Evolutionary conservation across 2,797 vertebrate species (phyloP).

Genomic region (Nannoperca obscura): DNA sequence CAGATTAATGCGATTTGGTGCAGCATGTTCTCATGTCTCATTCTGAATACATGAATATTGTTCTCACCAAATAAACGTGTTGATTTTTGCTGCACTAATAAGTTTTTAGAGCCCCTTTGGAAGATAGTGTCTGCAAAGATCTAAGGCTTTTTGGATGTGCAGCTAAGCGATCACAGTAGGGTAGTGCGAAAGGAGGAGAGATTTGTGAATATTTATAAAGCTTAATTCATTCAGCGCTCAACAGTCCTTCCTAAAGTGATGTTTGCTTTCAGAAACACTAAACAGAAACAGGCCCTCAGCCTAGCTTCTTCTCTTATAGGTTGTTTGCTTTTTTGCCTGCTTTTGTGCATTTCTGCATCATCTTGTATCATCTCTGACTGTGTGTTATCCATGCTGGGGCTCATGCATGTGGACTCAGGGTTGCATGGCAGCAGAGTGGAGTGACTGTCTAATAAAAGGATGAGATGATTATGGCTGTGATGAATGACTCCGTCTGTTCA

Average conservation of each 20-base stretch:
- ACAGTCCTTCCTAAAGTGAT: constrained; percentile 49
- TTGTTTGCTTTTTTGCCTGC: neutral
- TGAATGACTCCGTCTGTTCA: constrained; percentile 78
- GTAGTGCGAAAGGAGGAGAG: constrained; percentile 47
- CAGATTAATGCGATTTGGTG: constrained; percentile 27
- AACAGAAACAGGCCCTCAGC: constrained; percentile 48
- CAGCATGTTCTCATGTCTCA: constrained; percentile 27
- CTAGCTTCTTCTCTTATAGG: neutral
- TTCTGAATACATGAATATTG: constrained; percentile 28
- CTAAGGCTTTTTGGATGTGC: constrained; percentile 52
- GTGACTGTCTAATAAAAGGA: constrained; percentile 77
- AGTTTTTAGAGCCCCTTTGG: constrained; percentile 34
- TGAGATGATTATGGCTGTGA: constrained; percentile 75
- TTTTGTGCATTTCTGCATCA: constrained; percentile 12
- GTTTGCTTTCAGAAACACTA: constrained; percentile 60
- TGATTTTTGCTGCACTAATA: constrained; percentile 37
- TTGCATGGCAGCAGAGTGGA: constrained; percentile 44
- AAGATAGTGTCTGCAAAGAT: constrained; percentile 53
- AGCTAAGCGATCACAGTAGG: constrained; percentile 63
- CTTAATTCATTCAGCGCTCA: constrained; percentile 57
- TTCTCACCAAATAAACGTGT: constrained; percentile 52
- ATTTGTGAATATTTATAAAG: constrained; percentile 67
- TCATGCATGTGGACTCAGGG: constrained; percentile 47
- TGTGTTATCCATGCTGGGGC: constrained; percentile 5
- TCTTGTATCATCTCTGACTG: neutral